Conservation (phyloP, 2,113 vertebrate species). For the Marmota flaviventris region DNA sequence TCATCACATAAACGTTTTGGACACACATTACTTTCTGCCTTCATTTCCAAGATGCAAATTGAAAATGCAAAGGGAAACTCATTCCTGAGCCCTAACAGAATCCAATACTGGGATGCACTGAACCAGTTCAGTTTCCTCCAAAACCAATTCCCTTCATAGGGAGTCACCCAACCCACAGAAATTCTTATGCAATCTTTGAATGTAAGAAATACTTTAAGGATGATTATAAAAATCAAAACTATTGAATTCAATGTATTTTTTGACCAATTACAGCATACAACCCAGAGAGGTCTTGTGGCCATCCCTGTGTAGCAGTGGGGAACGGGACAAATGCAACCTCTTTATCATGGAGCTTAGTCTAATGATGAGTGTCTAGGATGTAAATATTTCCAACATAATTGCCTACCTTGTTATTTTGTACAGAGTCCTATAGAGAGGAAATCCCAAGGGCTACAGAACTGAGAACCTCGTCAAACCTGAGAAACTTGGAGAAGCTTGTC, state of each 20-base stretch:
- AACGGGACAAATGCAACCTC: fast-evolving
- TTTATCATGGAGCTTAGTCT: background rate
- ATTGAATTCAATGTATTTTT: background rate
- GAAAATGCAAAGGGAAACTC: background rate
- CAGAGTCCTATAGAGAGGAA: background rate
- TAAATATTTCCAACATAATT: background rate
- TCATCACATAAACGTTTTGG: background rate
- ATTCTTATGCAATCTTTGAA: background rate
- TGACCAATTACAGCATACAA: background rate
- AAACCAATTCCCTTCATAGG: background rate
- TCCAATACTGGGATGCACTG: background rate
- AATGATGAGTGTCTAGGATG: background rate
- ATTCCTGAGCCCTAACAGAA: background rate
- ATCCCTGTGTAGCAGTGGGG: background rate
- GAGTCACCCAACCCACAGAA: background rate
- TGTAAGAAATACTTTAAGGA: background rate
- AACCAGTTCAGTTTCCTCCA: background rate
- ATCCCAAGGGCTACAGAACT: background rate
- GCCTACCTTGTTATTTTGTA: fast-evolving
- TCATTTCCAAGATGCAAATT: background rate
- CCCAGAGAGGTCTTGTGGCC: background rate
- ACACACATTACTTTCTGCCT: background rate
- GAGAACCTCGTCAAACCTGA: background rate
- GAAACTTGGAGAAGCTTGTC: background rate
- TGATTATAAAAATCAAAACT: background rate